Evolutionary conservation across 1,140 invertebrate species (phyloP), one percentile per base, ranked within the genome.

Genomic region (Caenorhabditis inopinata): DNA sequence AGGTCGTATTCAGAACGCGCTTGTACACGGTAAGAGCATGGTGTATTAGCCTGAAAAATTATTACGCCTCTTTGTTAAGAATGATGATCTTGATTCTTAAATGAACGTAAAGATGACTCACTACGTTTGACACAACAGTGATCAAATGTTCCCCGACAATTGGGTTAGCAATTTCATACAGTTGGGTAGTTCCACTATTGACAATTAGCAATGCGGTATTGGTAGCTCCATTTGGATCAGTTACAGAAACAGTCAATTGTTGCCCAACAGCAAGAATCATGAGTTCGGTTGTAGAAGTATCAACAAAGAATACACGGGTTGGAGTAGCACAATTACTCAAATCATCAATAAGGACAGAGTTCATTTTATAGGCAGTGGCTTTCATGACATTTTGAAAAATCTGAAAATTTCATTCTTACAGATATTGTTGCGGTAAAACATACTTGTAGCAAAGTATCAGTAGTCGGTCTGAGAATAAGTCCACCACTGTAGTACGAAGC

Each of bases 1-100:
- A 85, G 58, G 12, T 85, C 84, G 74, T 84, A 84, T 3, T 82
- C 48, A n/a, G 83, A 84, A 32, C 58, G 35, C 23, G 76, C 58
- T 32, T 73, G 58, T 4, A 85, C 74, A n/a, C 84, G 83, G 78
- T 83, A 84, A 7, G 76, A 80, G 58, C 84, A 85, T 5, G 81
- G 80, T 2, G 51, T n/a, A 14, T 74, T 48, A 14, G 35, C 23
- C 81, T 83, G 25, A 47, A 79, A 77, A 32, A 32, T 7, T 11
- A 29, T 18, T 27, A 35, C n/a, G 7, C 0, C 29, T 42, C 25
- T 73, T n/a, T n/a, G n/a, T n/a, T n/a, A n/a, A n/a, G n/a, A n/a
- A n/a, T n/a, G n/a, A n/a, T n/a, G n/a, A n/a, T n/a, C n/a, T n/a
- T n/a, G n/a, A n/a, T n/a, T n/a, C n/a, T n/a, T n/a, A n/a, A n/a